A percentile compares a stretch with the other conserved stretches of the same genome.
Evolutionary conservation across 2,113 vertebrate genomes (phyloP).

Genomic region (Physeter macrocephalus): DNA sequence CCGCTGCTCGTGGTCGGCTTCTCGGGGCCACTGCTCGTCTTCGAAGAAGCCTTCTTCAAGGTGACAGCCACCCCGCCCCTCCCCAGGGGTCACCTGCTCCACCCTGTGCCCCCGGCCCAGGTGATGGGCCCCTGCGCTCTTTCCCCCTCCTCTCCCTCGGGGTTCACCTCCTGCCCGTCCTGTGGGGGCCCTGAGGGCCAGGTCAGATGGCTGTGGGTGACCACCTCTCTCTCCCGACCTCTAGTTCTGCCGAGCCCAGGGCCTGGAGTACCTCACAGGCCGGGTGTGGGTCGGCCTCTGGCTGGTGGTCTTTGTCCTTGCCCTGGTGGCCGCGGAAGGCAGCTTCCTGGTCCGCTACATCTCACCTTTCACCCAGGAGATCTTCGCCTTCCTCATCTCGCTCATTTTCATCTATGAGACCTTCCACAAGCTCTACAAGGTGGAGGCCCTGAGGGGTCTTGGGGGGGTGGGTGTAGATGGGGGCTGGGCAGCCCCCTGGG

Average conservation of each 20-base stretch:
- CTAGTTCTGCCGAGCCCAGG: constrained; percentile 94
- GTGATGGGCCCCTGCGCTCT: not conserved
- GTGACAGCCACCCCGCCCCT: constrained; percentile 53
- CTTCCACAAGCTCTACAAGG: constrained; percentile 96
- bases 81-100: not conserved
- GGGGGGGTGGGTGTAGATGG: not conserved
- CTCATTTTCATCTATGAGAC: constrained; percentile 99
- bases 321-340: constrained; percentile 94
- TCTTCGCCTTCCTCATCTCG: constrained; percentile 98
- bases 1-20: constrained; percentile 97
- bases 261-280: constrained; percentile 95
- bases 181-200: rapidly evolving
- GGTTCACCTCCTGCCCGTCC: not conserved
- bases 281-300: constrained; percentile 98
- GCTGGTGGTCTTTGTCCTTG: constrained; percentile 94
- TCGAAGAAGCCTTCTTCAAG: constrained; percentile 99
- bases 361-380: constrained; percentile 98
- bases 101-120: not conserved
- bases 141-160: not conserved
- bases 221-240: not conserved
- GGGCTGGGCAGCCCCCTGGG: not conserved
- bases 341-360: constrained; percentile 98
- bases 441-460: constrained; percentile 47
- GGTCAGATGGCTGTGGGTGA: constrained; percentile 20
- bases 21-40: constrained; percentile 95